These are phyloP conservation scores for Eurystomus glaucurus DNA, from an alignment of 2,797 vertebrate genomes.

Conservation along the genomic window DNA sequence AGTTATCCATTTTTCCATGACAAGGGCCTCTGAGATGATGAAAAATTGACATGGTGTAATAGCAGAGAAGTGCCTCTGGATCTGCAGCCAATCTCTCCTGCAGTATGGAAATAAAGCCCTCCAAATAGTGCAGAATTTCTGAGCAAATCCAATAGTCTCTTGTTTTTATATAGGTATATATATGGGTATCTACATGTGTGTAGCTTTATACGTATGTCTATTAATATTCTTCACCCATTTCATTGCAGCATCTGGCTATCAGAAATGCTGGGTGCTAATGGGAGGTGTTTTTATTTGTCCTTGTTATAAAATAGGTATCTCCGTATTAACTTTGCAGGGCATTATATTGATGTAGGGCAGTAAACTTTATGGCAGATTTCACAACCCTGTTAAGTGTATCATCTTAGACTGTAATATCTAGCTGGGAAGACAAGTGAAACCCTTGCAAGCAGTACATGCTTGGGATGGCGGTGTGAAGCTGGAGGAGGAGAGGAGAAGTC, in stretches of 20 bases:
- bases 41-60: conserved; percentile 62
- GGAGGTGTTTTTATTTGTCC: conserved; percentile 75
- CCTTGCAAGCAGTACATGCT: background rate
- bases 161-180: background rate
- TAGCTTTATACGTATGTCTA: background rate
- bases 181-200: background rate
- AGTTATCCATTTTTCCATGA: conserved; percentile 46
- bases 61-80: conserved; percentile 35
- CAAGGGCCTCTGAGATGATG: conserved; percentile 28
- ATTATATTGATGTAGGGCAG: conserved; percentile 68
- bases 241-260: conserved; percentile 46
- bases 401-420: background rate
- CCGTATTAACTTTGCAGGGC: conserved; percentile 63
- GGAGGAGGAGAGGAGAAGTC: background rate
- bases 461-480: background rate
- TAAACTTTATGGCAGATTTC: conserved; percentile 77
- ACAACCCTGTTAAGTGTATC: conserved; percentile 70
- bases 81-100: conserved; percentile 15
- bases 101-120: background rate
- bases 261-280: conserved; percentile 53
- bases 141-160: conserved; percentile 19
- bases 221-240: conserved; percentile 59
- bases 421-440: conserved; percentile 13
- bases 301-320: conserved; percentile 67
- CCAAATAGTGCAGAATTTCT: background rate